Percentiles rank a stretch among this genome's conserved stretches.
These are phyloP conservation scores for Lymantria dispar DNA, from an alignment of 2,888 invertebrate genomes.

Conservation along the genomic window DNA sequence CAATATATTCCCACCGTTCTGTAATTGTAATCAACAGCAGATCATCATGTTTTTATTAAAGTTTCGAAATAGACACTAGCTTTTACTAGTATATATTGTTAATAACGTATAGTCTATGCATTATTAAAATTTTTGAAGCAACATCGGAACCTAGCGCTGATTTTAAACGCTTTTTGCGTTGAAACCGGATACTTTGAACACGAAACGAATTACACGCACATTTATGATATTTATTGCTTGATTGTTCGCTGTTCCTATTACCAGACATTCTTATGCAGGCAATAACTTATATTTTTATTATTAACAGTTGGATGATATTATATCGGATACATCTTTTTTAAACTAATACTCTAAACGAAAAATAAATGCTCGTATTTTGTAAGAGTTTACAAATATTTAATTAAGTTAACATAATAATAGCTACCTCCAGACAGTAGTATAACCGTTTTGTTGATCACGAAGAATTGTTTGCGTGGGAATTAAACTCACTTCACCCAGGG, in stretches of 20 bases:
- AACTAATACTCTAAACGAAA: background rate
- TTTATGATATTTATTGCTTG: conserved; percentile 13
- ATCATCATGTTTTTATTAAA: conserved; percentile 59
- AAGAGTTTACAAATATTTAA: background rate
- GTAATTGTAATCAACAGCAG: conserved; percentile 63
- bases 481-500: too few species aligned
- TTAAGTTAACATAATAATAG: background rate
- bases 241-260: conserved; percentile 11
- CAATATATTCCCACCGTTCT: conserved; percentile 69
- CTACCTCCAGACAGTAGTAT: too few species aligned
- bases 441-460: too few species aligned
- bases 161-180: conserved; percentile 13
- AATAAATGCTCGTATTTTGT: conserved; percentile 1
- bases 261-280: conserved; percentile 10
- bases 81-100: background rate
- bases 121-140: conserved; percentile 13
- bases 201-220: conserved; percentile 16
- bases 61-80: conserved; percentile 45
- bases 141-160: conserved; percentile 5
- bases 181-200: conserved; percentile 8
- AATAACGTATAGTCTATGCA: conserved; percentile 3
- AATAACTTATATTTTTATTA: conserved; percentile 7
- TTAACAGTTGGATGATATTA: conserved; percentile 2
- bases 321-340: too few species aligned
- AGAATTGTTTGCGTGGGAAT: too few species aligned